Percentiles rank a stretch among this genome's conserved stretches.
These are phyloP conservation scores for Recurvirostra avosetta DNA, from an alignment of 2,113 vertebrate genomes.

Conservation along the genomic window DNA sequence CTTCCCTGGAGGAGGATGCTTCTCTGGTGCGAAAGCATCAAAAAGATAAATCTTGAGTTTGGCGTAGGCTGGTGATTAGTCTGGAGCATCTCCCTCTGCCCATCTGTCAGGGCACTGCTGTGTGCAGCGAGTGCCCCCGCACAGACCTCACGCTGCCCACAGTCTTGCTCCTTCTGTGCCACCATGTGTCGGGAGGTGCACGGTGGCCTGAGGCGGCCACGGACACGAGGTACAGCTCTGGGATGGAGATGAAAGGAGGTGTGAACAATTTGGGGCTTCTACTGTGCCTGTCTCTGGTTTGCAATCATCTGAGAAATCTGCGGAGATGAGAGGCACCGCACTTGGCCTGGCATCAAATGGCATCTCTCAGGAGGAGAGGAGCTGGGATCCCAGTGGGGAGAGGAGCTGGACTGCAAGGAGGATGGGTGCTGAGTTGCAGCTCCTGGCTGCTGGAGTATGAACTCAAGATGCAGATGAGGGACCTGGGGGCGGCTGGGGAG, in stretches of 20 bases:
- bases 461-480: neutral
- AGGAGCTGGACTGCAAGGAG: neutral
- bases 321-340: rapidly evolving
- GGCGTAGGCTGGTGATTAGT: neutral
- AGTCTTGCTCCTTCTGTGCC: rapidly evolving
- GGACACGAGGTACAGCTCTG: neutral
- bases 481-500: neutral
- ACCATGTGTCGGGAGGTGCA: neutral
- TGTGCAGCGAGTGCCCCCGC: neutral
- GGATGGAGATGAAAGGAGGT: neutral
- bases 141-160: neutral
- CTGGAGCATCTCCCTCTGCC: neutral
- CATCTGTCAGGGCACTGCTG: neutral
- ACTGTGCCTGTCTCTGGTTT: neutral
- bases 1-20: neutral
- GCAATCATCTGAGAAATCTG: neutral
- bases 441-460: neutral
- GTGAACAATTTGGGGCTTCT: neutral
- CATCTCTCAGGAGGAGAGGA: neutral
- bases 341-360: neutral
- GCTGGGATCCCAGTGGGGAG: neutral
- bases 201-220: neutral
- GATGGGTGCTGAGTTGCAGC: neutral
- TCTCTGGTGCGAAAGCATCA: neutral
- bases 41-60: neutral